These are phyloP conservation scores for Tanypteryx hageni DNA, from an alignment of 2,888 invertebrate genomes.

Conservation along the genomic window DNA sequence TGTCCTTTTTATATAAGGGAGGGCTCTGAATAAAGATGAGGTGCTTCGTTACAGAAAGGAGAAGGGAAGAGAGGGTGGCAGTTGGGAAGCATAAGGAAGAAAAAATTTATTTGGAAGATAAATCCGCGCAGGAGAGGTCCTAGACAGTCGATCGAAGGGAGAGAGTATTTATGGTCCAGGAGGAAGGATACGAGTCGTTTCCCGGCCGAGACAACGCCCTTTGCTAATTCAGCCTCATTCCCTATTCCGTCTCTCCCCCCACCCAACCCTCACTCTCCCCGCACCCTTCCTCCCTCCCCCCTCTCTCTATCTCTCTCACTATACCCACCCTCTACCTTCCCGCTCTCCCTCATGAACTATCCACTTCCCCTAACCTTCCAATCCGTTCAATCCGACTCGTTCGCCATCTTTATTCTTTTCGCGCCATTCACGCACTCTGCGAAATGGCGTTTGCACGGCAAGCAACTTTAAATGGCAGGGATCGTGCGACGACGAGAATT, in stretches of 20 bases:
- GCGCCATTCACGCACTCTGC: too few species aligned
- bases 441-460: too few species aligned
- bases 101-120: slow-evolving; percentile 50
- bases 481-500: too few species aligned
- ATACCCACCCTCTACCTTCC: neutral
- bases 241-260: slow-evolving; percentile 5
- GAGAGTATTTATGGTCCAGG: slow-evolving; percentile 50
- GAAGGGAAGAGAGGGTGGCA: neutral
- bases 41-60: slow-evolving; percentile 17
- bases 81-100: neutral
- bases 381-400: neutral
- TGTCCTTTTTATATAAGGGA: slow-evolving; percentile 34
- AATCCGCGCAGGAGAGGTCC: slow-evolving; percentile 34
- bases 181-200: slow-evolving; percentile 39
- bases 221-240: slow-evolving; percentile 56
- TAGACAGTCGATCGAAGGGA: slow-evolving; percentile 43
- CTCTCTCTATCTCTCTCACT: neutral
- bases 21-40: slow-evolving; percentile 34
- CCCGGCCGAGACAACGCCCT: slow-evolving; percentile 39
- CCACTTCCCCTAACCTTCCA: neutral
- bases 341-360: neutral
- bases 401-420: too few species aligned
- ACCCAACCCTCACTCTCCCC: too few species aligned
- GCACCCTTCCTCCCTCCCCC: neutral
- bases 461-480: too few species aligned